phyloP scores from a whole-genome alignment of 2,797 vertebrate species.

The Chelon labrosus region DNA sequence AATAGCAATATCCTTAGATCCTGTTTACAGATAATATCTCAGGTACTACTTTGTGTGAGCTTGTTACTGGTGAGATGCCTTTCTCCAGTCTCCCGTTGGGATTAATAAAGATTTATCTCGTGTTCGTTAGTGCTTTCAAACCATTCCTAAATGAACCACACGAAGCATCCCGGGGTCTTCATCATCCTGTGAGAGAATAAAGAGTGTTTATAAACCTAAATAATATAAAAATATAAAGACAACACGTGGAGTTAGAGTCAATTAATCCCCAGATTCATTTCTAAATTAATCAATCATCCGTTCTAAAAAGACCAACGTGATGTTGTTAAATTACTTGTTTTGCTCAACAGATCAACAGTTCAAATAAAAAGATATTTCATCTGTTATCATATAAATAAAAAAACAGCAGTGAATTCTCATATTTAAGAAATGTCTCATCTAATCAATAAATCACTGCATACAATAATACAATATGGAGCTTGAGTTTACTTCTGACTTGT shows the following conservation, averaged over 20 bases:
- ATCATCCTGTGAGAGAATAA: constrained; percentile 76
- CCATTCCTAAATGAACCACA: constrained; percentile 90
- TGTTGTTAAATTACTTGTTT: neutral
- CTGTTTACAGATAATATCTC: neutral
- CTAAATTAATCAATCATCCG: neutral
- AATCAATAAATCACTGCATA: neutral
- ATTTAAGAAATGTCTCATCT: neutral
- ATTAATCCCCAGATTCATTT: neutral
- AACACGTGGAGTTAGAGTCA: neutral
- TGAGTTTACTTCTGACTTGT: neutral
- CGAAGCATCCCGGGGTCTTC: constrained; percentile 78
- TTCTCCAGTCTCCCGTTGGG: neutral
- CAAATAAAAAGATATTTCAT: neutral
- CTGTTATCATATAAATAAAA: neutral
- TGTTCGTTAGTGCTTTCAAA: constrained; percentile 74
- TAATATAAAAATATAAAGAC: neutral
- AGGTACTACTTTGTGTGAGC: constrained; percentile 1
- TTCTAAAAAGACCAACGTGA: neutral
- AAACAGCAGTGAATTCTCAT: neutral
- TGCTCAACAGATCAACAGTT: neutral
- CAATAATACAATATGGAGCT: neutral
- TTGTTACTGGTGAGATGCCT: constrained; percentile 5
- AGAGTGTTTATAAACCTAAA: constrained; percentile 16
- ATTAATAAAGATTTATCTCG: constrained; percentile 18
- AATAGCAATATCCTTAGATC: neutral